Evolutionary conservation across 2,113 vertebrate species (phyloP), one percentile per base, ranked within the genome.

Genomic region (Psittacara wagleri): DNA sequence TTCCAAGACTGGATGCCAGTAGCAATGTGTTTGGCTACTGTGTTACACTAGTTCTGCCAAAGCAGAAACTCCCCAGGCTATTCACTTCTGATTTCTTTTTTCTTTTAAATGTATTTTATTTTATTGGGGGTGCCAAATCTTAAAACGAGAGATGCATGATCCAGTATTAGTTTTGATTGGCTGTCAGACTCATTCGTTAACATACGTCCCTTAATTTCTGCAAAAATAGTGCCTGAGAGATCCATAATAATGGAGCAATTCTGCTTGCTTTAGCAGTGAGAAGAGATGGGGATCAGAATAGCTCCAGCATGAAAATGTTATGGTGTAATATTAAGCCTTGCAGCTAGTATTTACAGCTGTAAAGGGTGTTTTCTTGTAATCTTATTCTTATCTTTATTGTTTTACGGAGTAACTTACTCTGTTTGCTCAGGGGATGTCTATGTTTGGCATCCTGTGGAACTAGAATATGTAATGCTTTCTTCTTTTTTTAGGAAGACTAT

Each of bases 1-100:
- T 97, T 92, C 94, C 91, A 84, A 51, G 17, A 68, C 48, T 78
- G 64, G 44, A 61, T 95, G 94, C 94, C 96, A 97, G 66, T 63
- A 83, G n/a, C 17, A n/a, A 67, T 80, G 81, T 88, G 57, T 84
- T 92, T 96, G 92, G 94, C 92, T 49, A 6, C 55, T 86, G 63
- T 44, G 2, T 48, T 72, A n/a, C 41, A 66, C 59, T 63, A 72
- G 43, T 72, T 88, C 82, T 96, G 94, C 91, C 97, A 96, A 95
- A 91, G 66, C 52, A 88, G 92, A 74, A 92, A 48, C 20, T 83
- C 88, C 43, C 39, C 35, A n/a, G 72, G 79, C 73, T 88, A 23
- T 93, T 95, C 22, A 14, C 52, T 96, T 80, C 82, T 93, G 54
- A 63, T 41, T 28, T 62, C 27, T 55, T 37, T 28, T 59, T 19